Evolutionary conservation across 2,888 invertebrate species (phyloP), one percentile per base, ranked within the genome.

Genomic region (Rhagium mordax): DNA sequence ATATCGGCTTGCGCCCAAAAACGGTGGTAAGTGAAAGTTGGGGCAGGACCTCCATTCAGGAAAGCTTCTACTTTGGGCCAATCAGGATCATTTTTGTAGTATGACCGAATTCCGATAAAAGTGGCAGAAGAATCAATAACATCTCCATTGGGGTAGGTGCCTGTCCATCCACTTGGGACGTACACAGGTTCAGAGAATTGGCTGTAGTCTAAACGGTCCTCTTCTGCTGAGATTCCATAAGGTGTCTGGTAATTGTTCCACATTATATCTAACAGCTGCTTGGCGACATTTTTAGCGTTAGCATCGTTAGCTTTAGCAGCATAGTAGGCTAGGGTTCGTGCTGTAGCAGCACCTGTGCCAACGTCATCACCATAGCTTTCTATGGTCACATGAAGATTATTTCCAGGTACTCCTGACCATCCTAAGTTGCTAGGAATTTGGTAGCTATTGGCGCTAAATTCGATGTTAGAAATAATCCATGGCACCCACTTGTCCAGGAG

Each of bases 1-100:
- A 81, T 74, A 49, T 81, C 81, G 61, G 81, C 72, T 65, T 81
- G 81, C 65, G 79, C 74, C 81, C 81, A 81, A 75, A 81, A 81
- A 62, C 81, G 74, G 72, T 81, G 81, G 71, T 79, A 81, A 29
- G 74, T 75, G 68, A 81, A 79, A 2, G 24, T 69, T 15, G 81
- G 81, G 29, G 62, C 74, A 13, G 74, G 48, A 10, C 81, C 81
- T 24, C 81, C 81, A 51, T 79, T 79, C 48, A 81, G 68, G 68
- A 77, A 77, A 47, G 64, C 16, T 64, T 81, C 77, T 16, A 81
- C 78, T 59, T 79, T 77, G 8, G 74, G 29, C 77, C 77, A 81
- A 10, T 81, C 71, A 10, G 79, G 77, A 68, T 81, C 81, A 0
- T 74, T 75, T 64, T 81, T 80, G 70, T 81, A 81, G 72, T 76